Percentiles rank a stretch among this genome's conserved stretches.
These are phyloP conservation scores for Dorcus hopei DNA, from an alignment of 2,888 invertebrate genomes.

Conservation along the genomic window DNA sequence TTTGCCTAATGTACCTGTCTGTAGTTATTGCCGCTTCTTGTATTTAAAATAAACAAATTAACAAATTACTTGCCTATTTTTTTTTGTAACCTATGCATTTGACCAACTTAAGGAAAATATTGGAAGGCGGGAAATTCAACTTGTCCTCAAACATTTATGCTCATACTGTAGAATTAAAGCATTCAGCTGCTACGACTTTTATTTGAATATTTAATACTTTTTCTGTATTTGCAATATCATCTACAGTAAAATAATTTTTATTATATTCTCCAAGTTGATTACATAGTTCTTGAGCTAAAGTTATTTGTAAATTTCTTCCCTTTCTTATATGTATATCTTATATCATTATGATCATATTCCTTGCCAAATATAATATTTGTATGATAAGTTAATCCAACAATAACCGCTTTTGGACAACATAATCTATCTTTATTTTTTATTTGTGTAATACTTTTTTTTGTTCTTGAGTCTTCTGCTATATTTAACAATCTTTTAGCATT, in stretches of 20 bases:
- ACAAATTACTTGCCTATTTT: too few relatives aligned
- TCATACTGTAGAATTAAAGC: neutral
- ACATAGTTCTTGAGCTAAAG: neutral
- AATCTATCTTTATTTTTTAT: neutral
- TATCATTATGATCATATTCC: neutral
- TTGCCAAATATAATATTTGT: neutral
- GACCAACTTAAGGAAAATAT: too few relatives aligned
- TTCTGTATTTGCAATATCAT: neutral
- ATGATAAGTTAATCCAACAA: neutral
- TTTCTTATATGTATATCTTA: neutral
- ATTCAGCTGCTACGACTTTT: neutral
- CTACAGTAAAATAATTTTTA: neutral
- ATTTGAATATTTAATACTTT: neutral
- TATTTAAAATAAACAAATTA: too few relatives aligned
- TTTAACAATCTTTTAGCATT: neutral
- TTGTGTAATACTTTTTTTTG: neutral
- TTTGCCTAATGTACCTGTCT: too few relatives aligned
- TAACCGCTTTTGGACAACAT: neutral
- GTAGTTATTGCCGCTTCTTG: too few relatives aligned
- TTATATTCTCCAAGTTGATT: conserved; percentile 9
- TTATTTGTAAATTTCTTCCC: conserved; percentile 8
- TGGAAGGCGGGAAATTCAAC: too few relatives aligned
- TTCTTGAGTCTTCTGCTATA: neutral
- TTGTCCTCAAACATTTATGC: too few relatives aligned
- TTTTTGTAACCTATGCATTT: too few relatives aligned